Percentiles rank a stretch among this genome's conserved stretches.
Conservation (phyloP, 2,888 invertebrate genomes). For the Agriopis aurantiaria region DNA sequence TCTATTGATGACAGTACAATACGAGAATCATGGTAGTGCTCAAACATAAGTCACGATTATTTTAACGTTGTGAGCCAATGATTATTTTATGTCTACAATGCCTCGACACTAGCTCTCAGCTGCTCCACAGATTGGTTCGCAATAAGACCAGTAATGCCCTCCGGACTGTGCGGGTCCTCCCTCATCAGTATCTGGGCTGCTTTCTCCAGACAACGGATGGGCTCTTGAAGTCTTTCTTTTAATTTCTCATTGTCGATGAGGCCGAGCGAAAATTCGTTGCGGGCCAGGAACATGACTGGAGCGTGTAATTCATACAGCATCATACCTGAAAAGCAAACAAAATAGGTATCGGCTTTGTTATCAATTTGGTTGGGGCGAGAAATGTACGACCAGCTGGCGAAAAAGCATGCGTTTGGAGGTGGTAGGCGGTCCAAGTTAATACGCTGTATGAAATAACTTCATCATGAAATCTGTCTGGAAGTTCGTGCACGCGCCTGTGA, state of each 20-base stretch:
- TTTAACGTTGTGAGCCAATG: neutral
- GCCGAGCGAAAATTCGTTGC: slow-evolving; percentile 87
- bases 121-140: slow-evolving; percentile 85
- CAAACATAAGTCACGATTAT: neutral
- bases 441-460: too few species aligned
- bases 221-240: slow-evolving; percentile 88
- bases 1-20: too few species aligned
- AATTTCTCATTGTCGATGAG: slow-evolving; percentile 86
- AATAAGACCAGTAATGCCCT: slow-evolving; percentile 88
- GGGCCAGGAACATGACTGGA: slow-evolving; percentile 90
- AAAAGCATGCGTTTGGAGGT: neutral
- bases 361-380: neutral
- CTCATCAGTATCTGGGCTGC: slow-evolving; percentile 88
- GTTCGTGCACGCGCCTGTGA: too few species aligned
- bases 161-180: slow-evolving; percentile 89
- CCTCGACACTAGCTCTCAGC: slow-evolving; percentile 71
- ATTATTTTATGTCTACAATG: slow-evolving; percentile 53
- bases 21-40: too few species aligned
- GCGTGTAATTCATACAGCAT: slow-evolving; percentile 93
- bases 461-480: too few species aligned
- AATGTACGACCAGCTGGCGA: too few species aligned
- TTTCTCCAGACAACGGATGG: slow-evolving; percentile 88
- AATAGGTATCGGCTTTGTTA: neutral
- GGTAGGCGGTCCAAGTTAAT: neutral
- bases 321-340: slow-evolving; percentile 84